A percentile compares a stretch with the other conserved stretches of the same genome.
Evolutionary conservation across 2,797 vertebrate genomes (phyloP).

Genomic region (Carapus acus): DNA sequence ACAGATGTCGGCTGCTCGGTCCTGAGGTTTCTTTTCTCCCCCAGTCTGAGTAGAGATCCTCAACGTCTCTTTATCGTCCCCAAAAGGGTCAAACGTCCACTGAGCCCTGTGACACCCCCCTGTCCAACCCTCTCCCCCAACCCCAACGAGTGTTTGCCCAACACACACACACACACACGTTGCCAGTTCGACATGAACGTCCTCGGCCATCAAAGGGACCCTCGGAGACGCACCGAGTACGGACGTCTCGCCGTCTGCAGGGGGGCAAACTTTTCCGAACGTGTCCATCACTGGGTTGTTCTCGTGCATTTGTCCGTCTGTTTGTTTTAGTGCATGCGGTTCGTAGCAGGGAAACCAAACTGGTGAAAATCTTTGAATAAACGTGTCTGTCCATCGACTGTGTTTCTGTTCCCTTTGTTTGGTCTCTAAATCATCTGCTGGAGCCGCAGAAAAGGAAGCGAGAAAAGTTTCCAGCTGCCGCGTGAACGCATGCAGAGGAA

Average conservation of each 20-base stretch:
- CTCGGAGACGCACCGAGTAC: conserved; percentile 26
- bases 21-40: too few species aligned
- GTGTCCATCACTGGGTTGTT: too few species aligned
- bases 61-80: conserved; percentile 8
- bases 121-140: too few species aligned
- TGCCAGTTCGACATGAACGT: conserved; percentile 31
- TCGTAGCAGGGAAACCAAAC: conserved; percentile 61
- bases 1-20: too few species aligned
- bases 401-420: conserved; percentile 2
- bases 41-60: too few species aligned
- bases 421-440: too few species aligned
- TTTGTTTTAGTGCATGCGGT: conserved; percentile 73
- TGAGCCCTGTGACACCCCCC: conserved; percentile 18
- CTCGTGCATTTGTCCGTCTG: conserved; percentile 55
- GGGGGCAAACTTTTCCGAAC: too few species aligned
- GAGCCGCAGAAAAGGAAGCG: too few species aligned
- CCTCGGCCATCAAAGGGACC: conserved; percentile 23
- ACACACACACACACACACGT: conserved; percentile 40
- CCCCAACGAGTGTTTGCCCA: conserved; percentile 37
- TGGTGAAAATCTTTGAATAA: conserved; percentile 70
- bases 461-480: too few species aligned
- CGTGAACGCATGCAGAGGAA: too few species aligned
- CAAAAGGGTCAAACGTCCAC: conserved; percentile 14
- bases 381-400: conserved; percentile 55
- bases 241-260: conserved; percentile 8